phyloP scores from a whole-genome alignment of 2,888 invertebrate species.

The Cheilosia urbana region DNA sequence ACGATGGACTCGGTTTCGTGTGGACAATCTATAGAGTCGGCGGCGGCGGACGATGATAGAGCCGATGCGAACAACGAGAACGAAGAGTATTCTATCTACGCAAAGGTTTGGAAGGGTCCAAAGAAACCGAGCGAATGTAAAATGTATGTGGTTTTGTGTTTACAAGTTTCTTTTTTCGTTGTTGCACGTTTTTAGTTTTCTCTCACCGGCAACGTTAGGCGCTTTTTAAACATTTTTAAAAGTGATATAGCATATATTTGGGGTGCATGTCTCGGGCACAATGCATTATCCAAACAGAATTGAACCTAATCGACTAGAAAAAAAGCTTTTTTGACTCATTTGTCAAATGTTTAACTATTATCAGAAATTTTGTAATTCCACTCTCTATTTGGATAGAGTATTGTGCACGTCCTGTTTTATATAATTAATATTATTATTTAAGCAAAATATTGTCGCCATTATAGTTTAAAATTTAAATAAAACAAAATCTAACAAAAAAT shows the following conservation, averaged over 20 bases:
- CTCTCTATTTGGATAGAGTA: constrained; percentile 9
- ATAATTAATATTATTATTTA: constrained; percentile 29
- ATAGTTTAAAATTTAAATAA: constrained; percentile 47
- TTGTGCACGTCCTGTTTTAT: not conserved
- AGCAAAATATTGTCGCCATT: constrained; percentile 36
- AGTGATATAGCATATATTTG: constrained; percentile 21
- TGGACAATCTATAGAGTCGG: constrained; percentile 58
- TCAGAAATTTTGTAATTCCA: not conserved
- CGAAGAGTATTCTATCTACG: constrained; percentile 82
- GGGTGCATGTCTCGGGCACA: constrained; percentile 35
- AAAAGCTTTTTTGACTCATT: not conserved
- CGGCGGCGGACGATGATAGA: constrained; percentile 20
- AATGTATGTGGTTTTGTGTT: constrained; percentile 80
- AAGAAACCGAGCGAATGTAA: constrained; percentile 83
- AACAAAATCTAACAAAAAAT: constrained; percentile 42
- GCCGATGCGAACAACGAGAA: constrained; percentile 78
- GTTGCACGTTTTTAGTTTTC: constrained; percentile 29
- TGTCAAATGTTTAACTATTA: not conserved
- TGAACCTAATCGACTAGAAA: not conserved
- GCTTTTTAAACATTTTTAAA: constrained; percentile 14
- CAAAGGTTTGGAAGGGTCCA: constrained; percentile 84
- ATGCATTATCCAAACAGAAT: constrained; percentile 11
- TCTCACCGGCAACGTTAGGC: constrained; percentile 2
- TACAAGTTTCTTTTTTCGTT: constrained; percentile 26
- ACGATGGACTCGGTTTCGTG: constrained; percentile 55